Evolutionary conservation across 2,888 invertebrate genomes (phyloP), one percentile per base, ranked within the genome.

Genomic region (Agonopterix arenella): DNA sequence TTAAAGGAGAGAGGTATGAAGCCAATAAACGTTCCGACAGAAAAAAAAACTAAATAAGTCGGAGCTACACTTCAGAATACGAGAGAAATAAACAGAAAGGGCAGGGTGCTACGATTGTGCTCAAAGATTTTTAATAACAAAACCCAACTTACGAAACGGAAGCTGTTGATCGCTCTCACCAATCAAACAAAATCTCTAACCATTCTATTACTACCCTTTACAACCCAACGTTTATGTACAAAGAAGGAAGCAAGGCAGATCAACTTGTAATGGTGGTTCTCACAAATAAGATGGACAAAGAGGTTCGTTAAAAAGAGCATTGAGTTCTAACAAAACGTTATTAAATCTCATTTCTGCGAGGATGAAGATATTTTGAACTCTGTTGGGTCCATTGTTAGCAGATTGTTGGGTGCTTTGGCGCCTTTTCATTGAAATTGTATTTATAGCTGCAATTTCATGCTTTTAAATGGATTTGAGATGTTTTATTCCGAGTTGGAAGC

Each of bases 301-400:
- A 73, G 67, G 66, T 70, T 74, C 61, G 67, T 75, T 68, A 70
- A 83, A 82, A 84, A 79, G 82, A 80, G 76, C 84, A 80, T 76
- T 73, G 67, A 65, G 60, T 57, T 64, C 67, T 70, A 73, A 84
- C 78, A 81, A 81, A 85, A 84, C 76, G 76, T 84, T 85, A 84
- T 85, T 85, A 84, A 84, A 85, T 80, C 83, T 78, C 61, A 75
- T 80, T 83, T 76, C 58, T 61, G 62, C 57, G 66, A 58, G 69
- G 56, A 74, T 76, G 64, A 72, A 69, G 69, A 76, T 73, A 69
- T 79, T 73, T 75, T 58, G 61, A 69, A 62, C 54, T 64, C 49
- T 52, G 53, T 64, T 60, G 59, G 59, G 57, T 47, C 52, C 50
- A 67, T 76, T 77, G 74, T 58, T 52, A 55, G 48, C n/a, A 54